Base-by-base conservation (phyloP, 2,888 invertebrate species). In the Fragum fragum region DNA sequence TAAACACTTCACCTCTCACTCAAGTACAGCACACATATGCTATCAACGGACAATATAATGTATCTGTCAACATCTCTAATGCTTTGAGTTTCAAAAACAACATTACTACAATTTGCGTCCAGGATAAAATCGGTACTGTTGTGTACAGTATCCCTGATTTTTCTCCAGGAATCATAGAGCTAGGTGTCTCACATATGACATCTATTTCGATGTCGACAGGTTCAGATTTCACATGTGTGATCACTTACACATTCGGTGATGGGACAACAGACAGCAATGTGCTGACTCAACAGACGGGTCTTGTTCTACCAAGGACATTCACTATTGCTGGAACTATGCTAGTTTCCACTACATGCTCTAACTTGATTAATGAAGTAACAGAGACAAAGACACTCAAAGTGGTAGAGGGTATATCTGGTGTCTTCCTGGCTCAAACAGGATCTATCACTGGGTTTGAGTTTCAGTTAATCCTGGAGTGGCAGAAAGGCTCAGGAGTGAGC, bases 1-100 rank as follows among this genome's bases (percentile, higher is more conserved):
- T 52, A 18, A 52, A 9, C 18, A 47, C 47, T 39, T n/a, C 39
- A 29, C 9, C 42, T 18, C 32, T 70, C 52, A 70, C 61, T 14
- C 28, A 61, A 11, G 53, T 42, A 21, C 72, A 55, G 1, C 83
- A 91, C 76, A 78, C 83, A 0, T 93, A 89, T 77, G 32, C 77
- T 6, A n/a, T 71, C 0, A 52, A 75, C 2, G 92, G 91, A 9
- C 74, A 28, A 11, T 92, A 88, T 83, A 78, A 83, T 63, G 77
- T 93, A 0, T 90, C 89, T 14, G 88, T 88, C 36, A 90, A 88
- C 16, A 87, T 91, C 6, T 86, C 81, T 66, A 93, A 93, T 79
- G 68, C 75, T 0, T 74, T 90, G 42, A 91, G 90, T 69, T 77
- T 28, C 42, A 92, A 92, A 78, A 75, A 39, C 32, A 93, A 93